Base-by-base conservation (phyloP, 2,888 invertebrate species). In the Ophion ventricosus region DNA sequence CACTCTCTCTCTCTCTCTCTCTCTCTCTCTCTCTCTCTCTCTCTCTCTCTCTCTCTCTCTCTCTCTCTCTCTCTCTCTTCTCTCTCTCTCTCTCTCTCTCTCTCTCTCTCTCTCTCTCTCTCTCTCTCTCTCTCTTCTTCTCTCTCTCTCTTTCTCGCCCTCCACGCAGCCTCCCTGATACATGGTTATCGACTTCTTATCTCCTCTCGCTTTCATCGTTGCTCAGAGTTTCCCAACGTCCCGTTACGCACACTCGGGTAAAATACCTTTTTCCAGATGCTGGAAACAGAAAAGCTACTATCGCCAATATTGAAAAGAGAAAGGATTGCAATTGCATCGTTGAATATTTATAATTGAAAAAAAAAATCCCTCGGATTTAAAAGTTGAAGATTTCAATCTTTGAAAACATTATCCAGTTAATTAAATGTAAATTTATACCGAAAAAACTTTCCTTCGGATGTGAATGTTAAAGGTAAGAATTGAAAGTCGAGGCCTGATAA, bases 131-230 rank as follows among this genome's bases (percentile, higher is more conserved):
- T 54, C 69, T 17, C 26, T 54, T 10, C 2, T 25, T 75, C 40
- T 74, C 49, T 20, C 23, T 70, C 23, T 66, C 17, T 54, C 67
- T 10, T 20, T 56, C n/a, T 56, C 29, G 10, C 26, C 43, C 11
- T 11, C n/a, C 40, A 56, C 35, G 43, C 43, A 49, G 43, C 74
- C 40, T 72, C 54, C 64, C 75, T 70, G 64, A 74, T 70, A 74
- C 77, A 69, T 11, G 43, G 57, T 73, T 67, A 75, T 80, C 80
- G 75, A 77, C 73, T 80, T 29, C 75, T 82, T 85, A 82, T 87
- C 83, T 80, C 35, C 56, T 57, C 17, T 61, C 59, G 73, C 49
- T 14, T 81, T 64, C 66, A 54, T 64, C 72, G 17, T 64, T 54
- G 25, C 35, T 73, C 43, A 72, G 40, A 54, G 10, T 63, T 74